phyloP scores from a whole-genome alignment of 2,797 vertebrate genomes.

The Myripristis murdjan region DNA sequence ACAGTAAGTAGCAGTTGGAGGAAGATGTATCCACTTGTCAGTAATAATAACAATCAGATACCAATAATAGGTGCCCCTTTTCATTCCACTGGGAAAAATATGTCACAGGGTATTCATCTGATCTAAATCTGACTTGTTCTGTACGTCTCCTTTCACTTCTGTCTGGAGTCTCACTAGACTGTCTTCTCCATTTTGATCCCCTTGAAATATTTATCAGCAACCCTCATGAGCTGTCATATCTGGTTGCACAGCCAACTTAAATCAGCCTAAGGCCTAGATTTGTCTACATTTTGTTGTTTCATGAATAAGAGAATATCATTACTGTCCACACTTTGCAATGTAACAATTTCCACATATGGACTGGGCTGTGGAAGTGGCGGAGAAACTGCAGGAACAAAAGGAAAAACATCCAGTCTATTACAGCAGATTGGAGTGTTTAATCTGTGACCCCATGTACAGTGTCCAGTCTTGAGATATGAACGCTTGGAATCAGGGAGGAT shows the following conservation, averaged over 20 bases:
- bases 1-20: conserved; percentile 8
- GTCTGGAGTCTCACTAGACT: neutral
- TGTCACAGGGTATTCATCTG: conserved; percentile 36
- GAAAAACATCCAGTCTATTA: too few relatives aligned
- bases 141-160: conserved; percentile 23
- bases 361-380: too few relatives aligned
- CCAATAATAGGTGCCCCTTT: neutral
- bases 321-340: too few relatives aligned
- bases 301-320: too few relatives aligned
- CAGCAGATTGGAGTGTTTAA: too few relatives aligned
- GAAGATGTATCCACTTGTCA: conserved; percentile 5
- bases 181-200: conserved; percentile 26
- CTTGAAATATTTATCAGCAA: conserved; percentile 11
- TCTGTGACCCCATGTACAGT: too few relatives aligned
- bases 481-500: too few relatives aligned
- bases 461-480: too few relatives aligned
- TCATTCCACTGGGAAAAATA: conserved; percentile 3
- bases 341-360: too few relatives aligned
- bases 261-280: neutral
- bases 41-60: too few relatives aligned
- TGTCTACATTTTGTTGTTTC: too few relatives aligned
- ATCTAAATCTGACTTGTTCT: conserved; percentile 32
- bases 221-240: neutral
- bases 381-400: too few relatives aligned
- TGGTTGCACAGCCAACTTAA: neutral